Evolutionary conservation across 2,113 vertebrate species (phyloP).

Genomic region (Pterocles gutturalis): DNA sequence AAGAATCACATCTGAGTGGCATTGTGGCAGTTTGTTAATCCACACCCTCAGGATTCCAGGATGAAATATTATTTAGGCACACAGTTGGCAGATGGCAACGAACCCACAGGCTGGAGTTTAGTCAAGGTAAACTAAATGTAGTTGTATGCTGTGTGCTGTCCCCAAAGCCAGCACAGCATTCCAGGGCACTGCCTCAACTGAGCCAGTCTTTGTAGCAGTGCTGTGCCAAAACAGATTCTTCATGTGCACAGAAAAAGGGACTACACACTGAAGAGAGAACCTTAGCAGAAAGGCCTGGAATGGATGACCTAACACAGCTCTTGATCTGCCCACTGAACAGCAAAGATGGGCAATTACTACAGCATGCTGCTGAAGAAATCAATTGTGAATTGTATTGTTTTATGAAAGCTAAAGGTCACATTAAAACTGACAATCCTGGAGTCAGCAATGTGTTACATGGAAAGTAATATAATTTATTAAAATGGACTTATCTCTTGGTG

Average conservation of each 20-base stretch:
- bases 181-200: background rate
- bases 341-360: background rate
- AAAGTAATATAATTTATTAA: background rate
- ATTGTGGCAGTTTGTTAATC: background rate
- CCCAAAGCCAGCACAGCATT: background rate
- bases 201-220: background rate
- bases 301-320: background rate
- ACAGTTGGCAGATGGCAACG: background rate
- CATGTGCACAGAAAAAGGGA: background rate
- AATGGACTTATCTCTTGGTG: background rate
- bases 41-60: background rate
- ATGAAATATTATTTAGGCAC: background rate
- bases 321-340: background rate
- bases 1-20: background rate
- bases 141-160: background rate
- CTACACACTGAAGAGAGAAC: background rate
- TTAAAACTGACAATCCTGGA: background rate
- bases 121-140: background rate
- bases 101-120: background rate
- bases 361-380: background rate
- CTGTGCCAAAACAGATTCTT: background rate
- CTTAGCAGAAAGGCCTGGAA: background rate
- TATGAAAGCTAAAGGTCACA: background rate
- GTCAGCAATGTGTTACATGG: background rate
- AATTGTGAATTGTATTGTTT: background rate